Evolutionary conservation across 2,888 invertebrate genomes (phyloP).

Genomic region (Phyto melanocephala): DNA sequence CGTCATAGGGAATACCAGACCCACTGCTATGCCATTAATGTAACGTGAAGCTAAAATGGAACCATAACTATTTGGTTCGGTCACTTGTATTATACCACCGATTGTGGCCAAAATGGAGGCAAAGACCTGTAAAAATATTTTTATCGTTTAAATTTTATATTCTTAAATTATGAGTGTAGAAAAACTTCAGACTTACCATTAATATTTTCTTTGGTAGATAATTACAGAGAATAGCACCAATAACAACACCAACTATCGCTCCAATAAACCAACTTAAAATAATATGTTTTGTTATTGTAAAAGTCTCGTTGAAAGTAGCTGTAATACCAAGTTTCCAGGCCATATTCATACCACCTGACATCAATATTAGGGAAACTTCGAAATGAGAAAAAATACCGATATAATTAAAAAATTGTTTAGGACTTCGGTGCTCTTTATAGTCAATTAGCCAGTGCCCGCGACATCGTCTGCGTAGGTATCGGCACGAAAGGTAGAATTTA

Average conservation of each 20-base stretch:
- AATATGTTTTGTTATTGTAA: constrained; percentile 40
- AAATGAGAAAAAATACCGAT: not conserved
- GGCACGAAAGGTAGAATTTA: no score
- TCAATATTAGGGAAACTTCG: constrained; percentile 69
- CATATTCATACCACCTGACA: constrained; percentile 73
- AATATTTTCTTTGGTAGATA: constrained; percentile 70
- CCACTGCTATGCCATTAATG: constrained; percentile 74
- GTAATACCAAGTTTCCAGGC: constrained; percentile 51
- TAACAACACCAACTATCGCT: constrained; percentile 71
- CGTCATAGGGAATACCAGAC: constrained; percentile 71
- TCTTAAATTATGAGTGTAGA: not conserved
- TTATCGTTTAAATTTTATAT: not conserved
- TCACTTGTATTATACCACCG: constrained; percentile 69
- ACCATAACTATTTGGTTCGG: constrained; percentile 41
- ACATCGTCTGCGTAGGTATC: no score
- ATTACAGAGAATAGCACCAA: constrained; percentile 68
- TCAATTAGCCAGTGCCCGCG: no score
- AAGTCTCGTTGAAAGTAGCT: not conserved
- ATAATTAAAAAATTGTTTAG: no score
- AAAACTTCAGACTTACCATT: constrained; percentile 66
- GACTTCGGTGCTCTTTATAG: no score
- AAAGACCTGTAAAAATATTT: constrained; percentile 64
- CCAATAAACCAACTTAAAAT: constrained; percentile 74
- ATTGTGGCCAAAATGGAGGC: constrained; percentile 68
- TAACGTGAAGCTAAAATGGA: constrained; percentile 69